Percentiles rank a stretch among this genome's conserved stretches.
Evolutionary conservation across 2,888 invertebrate species (phyloP).

Genomic region (Melieria crassipennis): DNA sequence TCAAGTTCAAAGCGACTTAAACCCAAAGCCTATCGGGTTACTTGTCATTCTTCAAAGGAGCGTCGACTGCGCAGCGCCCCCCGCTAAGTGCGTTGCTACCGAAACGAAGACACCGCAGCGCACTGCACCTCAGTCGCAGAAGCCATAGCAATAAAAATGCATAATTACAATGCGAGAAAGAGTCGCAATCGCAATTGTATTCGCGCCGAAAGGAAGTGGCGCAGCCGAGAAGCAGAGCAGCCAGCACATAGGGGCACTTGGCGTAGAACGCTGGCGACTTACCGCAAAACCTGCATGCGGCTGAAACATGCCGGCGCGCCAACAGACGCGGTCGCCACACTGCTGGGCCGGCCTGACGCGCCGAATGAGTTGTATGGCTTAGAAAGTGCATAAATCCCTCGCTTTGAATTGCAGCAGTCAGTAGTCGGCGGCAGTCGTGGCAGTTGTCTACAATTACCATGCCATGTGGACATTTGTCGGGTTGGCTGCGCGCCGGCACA

Average conservation of each 20-base stretch:
- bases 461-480: constrained; percentile 38
- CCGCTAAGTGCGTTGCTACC: not conserved
- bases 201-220: no score
- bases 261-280: no score
- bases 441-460: constrained; percentile 8
- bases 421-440: not conserved
- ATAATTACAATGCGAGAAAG: constrained; percentile 51
- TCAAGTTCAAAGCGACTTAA: constrained; percentile 31
- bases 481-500: constrained; percentile 6
- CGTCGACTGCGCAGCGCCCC: constrained; percentile 2
- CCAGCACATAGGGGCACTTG: not conserved
- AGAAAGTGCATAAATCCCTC: constrained; percentile 15
- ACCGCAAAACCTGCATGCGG: no score
- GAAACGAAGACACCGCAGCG: constrained; percentile 1
- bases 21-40: constrained; percentile 15
- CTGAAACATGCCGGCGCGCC: no score
- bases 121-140: constrained; percentile 39
- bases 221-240: not conserved
- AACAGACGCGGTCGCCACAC: no score
- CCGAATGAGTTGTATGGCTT: constrained; percentile 8
- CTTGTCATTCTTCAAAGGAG: constrained; percentile 12
- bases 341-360: not conserved
- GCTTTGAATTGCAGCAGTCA: not conserved
- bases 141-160: constrained; percentile 54
- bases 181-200: constrained; percentile 30